Evolutionary conservation across 2,888 invertebrate genomes (phyloP).

Genomic region (Ormyrus nitidulus): DNA sequence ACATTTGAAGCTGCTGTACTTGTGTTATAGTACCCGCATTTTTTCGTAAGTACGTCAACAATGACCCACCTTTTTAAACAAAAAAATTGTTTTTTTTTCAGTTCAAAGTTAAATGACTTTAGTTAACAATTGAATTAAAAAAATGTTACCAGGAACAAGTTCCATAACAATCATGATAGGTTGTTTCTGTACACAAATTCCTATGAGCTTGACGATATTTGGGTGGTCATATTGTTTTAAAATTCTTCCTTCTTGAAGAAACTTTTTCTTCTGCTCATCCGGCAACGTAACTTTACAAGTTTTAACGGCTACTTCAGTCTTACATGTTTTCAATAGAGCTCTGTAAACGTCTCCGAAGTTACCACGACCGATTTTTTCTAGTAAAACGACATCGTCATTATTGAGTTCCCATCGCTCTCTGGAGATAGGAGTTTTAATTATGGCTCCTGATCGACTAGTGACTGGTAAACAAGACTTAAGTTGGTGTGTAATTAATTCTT

Average conservation of each 20-base stretch:
- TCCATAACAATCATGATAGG: constrained; percentile 99
- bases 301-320: constrained; percentile 95
- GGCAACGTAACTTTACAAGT: constrained; percentile 95
- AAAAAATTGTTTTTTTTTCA: not conserved
- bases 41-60: constrained; percentile 91
- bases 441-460: constrained; percentile 93
- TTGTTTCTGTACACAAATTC: constrained; percentile 98
- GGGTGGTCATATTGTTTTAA: constrained; percentile 97
- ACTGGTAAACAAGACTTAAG: constrained; percentile 90
- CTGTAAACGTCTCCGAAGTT: constrained; percentile 98
- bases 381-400: constrained; percentile 93
- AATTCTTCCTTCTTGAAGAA: constrained; percentile 95
- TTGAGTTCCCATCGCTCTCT: constrained; percentile 96
- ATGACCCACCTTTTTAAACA: constrained; percentile 85
- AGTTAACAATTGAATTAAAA: no score
- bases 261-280: constrained; percentile 95
- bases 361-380: constrained; percentile 96
- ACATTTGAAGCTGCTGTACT: constrained; percentile 89
- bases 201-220: constrained; percentile 96
- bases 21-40: constrained; percentile 82
- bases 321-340: constrained; percentile 88
- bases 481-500: constrained; percentile 93
- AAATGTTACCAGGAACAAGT: constrained; percentile 85
- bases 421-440: constrained; percentile 89
- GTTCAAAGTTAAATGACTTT: no score